Evolutionary conservation across 1,140 invertebrate genomes (phyloP).

Genomic region (Colletes latitarsis): DNA sequence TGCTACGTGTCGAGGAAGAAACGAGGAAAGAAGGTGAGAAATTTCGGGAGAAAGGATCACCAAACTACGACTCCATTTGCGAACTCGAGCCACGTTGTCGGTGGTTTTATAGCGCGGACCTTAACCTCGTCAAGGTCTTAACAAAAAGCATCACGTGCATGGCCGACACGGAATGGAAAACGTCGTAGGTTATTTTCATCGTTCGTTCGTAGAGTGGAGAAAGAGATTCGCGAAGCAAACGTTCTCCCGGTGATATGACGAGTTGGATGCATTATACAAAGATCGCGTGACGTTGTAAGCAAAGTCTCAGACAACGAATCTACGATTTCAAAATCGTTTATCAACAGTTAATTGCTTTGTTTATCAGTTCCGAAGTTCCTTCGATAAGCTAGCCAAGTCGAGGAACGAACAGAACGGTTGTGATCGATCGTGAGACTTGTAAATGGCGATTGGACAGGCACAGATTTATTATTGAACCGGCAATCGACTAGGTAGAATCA

Average conservation of each 20-base stretch:
- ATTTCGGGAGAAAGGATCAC: constrained; percentile 3
- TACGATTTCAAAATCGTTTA: neutral
- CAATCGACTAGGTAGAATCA: constrained; percentile 3
- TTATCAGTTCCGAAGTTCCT: neutral
- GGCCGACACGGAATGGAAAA: neutral
- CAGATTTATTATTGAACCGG: constrained; percentile 4
- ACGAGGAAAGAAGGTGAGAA: neutral
- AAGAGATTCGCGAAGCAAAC: neutral
- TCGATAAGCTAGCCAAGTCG: neutral
- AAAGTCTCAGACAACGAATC: no score
- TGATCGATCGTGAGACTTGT: neutral
- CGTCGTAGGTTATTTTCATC: neutral
- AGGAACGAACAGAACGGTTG: neutral
- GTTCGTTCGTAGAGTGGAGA: neutral
- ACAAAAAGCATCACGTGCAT: constrained; percentile 45
- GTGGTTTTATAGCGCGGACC: constrained; percentile 27
- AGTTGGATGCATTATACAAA: no score
- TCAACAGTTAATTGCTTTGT: neutral
- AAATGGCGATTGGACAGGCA: neutral
- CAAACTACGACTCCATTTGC: neutral
- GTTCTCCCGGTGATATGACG: neutral
- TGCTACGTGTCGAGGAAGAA: neutral
- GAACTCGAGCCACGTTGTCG: neutral
- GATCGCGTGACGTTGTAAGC: no score
- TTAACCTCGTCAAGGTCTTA: constrained; percentile 50